Percentiles rank a stretch among this genome's conserved stretches.
phyloP scores from a whole-genome alignment of 2,113 vertebrate species.

The Burhinus bistriatus region DNA sequence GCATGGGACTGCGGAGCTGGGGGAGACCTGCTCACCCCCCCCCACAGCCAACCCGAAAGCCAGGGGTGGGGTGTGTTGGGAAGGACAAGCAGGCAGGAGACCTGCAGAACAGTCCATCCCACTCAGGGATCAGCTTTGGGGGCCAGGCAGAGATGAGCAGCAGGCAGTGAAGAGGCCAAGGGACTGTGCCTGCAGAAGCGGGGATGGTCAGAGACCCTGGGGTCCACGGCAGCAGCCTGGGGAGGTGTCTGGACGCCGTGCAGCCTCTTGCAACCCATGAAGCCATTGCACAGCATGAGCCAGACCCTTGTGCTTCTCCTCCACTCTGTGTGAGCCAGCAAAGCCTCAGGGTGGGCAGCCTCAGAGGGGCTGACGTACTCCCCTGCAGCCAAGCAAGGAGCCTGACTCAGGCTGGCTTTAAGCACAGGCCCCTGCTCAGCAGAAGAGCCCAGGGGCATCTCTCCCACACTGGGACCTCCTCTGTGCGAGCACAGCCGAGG shows the following conservation, averaged over 20 bases:
- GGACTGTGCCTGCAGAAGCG: rapidly evolving
- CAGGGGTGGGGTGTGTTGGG: not conserved
- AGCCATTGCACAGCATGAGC: not conserved
- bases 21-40: not conserved
- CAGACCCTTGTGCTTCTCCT: not conserved
- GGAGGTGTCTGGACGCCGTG: not conserved
- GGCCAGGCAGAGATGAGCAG: not conserved
- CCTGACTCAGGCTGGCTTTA: not conserved
- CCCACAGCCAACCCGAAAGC: not conserved
- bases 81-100: not conserved
- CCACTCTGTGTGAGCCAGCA: not conserved
- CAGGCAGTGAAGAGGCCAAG: not conserved
- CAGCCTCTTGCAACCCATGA: not conserved
- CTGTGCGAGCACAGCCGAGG: not conserved
- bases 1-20: not conserved
- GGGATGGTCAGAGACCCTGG: not conserved
- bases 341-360: not conserved
- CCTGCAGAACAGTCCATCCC: not conserved
- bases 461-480: not conserved
- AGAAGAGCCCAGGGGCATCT: not conserved
- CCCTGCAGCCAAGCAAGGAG: not conserved
- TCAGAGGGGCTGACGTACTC: not conserved
- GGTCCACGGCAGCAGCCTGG: rapidly evolving
- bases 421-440: not conserved
- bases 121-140: not conserved